Percentiles rank a stretch among this genome's conserved stretches.
phyloP scores from a whole-genome alignment of 2,888 invertebrate species.

The Mayetiola destructor region DNA sequence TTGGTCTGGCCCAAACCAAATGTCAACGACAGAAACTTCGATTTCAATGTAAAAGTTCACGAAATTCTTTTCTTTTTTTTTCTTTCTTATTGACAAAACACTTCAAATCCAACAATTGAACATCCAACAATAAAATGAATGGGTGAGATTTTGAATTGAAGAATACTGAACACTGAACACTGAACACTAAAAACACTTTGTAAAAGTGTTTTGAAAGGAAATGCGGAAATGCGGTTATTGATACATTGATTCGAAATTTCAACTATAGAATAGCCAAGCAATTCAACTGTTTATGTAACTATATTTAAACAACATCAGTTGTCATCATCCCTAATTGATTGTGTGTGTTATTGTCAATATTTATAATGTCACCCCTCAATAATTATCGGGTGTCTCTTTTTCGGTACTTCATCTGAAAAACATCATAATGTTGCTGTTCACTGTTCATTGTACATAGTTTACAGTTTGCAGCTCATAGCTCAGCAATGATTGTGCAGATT shows the following conservation, averaged over 20 bases:
- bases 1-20: no score
- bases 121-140: background rate
- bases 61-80: background rate
- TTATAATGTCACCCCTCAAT: slow-evolving; percentile 7
- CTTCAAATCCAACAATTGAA: background rate
- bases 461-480: no score
- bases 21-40: no score
- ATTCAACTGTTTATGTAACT: background rate
- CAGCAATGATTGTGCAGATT: slow-evolving; percentile 9
- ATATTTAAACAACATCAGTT: background rate
- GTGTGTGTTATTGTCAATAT: slow-evolving; percentile 11
- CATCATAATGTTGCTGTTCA: no score
- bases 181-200: background rate
- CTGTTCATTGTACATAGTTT: no score
- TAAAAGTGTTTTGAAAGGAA: background rate
- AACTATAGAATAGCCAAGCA: background rate
- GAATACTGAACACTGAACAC: background rate
- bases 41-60: no score
- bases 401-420: background rate
- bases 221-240: background rate
- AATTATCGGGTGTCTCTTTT: background rate
- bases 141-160: background rate
- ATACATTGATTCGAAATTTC: background rate
- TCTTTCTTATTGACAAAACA: background rate
- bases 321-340: slow-evolving; percentile 11